Percentiles rank a stretch among this genome's conserved stretches.
Conservation (phyloP, 2,888 invertebrate species). For the Amphipyra tragopoginis region DNA sequence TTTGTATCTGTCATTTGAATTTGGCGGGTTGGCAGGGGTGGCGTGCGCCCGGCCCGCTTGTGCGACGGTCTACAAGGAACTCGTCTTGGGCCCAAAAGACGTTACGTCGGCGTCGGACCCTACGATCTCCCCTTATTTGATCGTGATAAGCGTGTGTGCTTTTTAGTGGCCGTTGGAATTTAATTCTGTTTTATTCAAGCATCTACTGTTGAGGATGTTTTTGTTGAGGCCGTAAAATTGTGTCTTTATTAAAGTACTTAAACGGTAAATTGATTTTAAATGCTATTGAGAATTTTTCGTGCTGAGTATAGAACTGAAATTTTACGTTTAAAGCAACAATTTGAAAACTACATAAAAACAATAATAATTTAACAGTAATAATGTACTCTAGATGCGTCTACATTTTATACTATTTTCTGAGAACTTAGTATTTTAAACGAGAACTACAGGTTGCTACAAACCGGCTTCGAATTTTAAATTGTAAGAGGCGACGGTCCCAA, state of each 20-base stretch:
- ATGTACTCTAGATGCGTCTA: too few relatives aligned
- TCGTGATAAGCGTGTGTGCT: conserved; percentile 77
- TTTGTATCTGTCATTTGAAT: conserved; percentile 61
- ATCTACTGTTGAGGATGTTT: background rate
- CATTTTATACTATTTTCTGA: too few relatives aligned
- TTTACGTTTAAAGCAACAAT: too few relatives aligned
- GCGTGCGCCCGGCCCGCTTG: conserved; percentile 79
- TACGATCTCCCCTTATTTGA: conserved; percentile 82
- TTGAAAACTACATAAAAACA: too few relatives aligned
- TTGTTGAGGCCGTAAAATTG: too few relatives aligned
- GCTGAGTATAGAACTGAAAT: too few relatives aligned
- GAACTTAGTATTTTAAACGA: too few relatives aligned
- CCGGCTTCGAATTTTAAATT: background rate
- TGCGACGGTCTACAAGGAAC: conserved; percentile 85
- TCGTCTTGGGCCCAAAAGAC: conserved; percentile 86
- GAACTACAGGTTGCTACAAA: too few relatives aligned
- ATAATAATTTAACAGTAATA: too few relatives aligned
- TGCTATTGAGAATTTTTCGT: too few relatives aligned
- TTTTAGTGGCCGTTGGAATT: conserved; percentile 69
- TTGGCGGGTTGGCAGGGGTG: conserved; percentile 73
- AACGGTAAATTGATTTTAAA: too few relatives aligned
- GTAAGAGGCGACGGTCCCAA: conserved; percentile 66
- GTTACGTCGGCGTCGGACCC: conserved; percentile 80
- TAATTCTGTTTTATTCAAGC: background rate
- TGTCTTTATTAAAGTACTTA: too few relatives aligned